A percentile compares a stretch with the other conserved stretches of the same genome.
These are phyloP conservation scores for Cremastobaeus sp. DNA, from an alignment of 2,888 invertebrate genomes.

Conservation along the genomic window DNA sequence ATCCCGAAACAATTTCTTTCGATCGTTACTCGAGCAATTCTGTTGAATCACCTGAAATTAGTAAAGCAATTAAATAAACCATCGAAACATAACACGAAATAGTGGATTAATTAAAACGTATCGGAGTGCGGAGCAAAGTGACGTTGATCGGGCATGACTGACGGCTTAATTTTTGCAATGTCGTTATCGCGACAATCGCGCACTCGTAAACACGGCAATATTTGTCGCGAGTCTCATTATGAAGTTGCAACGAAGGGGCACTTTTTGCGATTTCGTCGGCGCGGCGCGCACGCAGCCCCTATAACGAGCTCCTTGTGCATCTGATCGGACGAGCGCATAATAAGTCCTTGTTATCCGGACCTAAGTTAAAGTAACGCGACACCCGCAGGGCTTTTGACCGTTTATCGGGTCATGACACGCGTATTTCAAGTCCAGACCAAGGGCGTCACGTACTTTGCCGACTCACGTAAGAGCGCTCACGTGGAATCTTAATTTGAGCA, in stretches of 20 bases:
- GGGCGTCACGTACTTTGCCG: constrained; percentile 33
- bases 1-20: too few relatives aligned
- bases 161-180: constrained; percentile 32
- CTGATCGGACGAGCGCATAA: constrained; percentile 24
- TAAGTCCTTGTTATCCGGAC: constrained; percentile 18
- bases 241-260: not conserved
- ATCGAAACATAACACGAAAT: constrained; percentile 12
- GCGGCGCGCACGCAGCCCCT: constrained; percentile 2
- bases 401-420: constrained; percentile 38
- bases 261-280: not conserved
- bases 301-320: constrained; percentile 7
- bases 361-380: constrained; percentile 15
- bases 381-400: constrained; percentile 33
- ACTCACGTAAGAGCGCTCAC: constrained; percentile 46
- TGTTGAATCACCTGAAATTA: constrained; percentile 1
- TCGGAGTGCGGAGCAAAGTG: constrained; percentile 13
- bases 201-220: constrained; percentile 20
- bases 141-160: constrained; percentile 31
- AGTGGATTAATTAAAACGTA: constrained; percentile 45
- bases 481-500: constrained; percentile 56
- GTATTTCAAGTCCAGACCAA: constrained; percentile 43
- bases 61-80: constrained; percentile 18
- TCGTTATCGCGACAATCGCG: constrained; percentile 31
- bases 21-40: constrained; percentile 1
- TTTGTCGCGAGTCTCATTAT: constrained; percentile 12